These are phyloP conservation scores for Drosophila punjabiensis DNA, from an alignment of 1,140 invertebrate genomes.

Conservation along the genomic window DNA sequence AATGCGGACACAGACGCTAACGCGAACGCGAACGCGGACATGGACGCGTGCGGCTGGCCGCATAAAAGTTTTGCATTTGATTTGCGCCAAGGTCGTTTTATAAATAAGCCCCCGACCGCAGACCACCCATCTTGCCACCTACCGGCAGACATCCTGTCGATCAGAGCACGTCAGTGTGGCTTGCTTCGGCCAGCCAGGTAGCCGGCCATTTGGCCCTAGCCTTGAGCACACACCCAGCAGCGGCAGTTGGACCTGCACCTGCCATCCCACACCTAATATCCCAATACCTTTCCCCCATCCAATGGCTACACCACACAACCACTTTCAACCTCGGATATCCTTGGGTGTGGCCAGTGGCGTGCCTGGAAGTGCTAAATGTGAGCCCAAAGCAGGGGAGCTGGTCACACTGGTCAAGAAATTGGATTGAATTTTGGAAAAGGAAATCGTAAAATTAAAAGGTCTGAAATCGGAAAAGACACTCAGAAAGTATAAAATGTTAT, in stretches of 20 bases:
- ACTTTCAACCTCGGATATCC: slow-evolving; percentile 43
- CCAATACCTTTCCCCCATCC: neutral
- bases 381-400: slow-evolving; percentile 22
- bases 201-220: slow-evolving; percentile 60
- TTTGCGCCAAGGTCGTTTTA: slow-evolving; percentile 80
- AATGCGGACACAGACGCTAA: slow-evolving; percentile 40
- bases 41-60: slow-evolving; percentile 64
- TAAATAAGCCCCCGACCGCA: slow-evolving; percentile 66
- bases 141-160: slow-evolving; percentile 62
- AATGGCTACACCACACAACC: slow-evolving; percentile 11
- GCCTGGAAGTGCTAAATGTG: slow-evolving; percentile 75
- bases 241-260: slow-evolving; percentile 55
- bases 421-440: neutral
- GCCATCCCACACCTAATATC: slow-evolving; percentile 10
- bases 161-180: slow-evolving; percentile 50
- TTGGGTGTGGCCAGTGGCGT: slow-evolving; percentile 76
- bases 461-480: neutral
- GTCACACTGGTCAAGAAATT: slow-evolving; percentile 18
- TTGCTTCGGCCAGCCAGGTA: slow-evolving; percentile 11
- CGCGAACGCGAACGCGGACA: slow-evolving; percentile 41
- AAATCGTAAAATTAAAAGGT: neutral
- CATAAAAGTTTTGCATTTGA: slow-evolving; percentile 76
- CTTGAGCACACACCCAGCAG: slow-evolving; percentile 73
- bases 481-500: neutral
- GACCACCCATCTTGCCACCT: slow-evolving; percentile 19